Evolutionary conservation across 2,113 vertebrate species (phyloP), one percentile per base, ranked within the genome.

Genomic region (Hippocampus zosterae): DNA sequence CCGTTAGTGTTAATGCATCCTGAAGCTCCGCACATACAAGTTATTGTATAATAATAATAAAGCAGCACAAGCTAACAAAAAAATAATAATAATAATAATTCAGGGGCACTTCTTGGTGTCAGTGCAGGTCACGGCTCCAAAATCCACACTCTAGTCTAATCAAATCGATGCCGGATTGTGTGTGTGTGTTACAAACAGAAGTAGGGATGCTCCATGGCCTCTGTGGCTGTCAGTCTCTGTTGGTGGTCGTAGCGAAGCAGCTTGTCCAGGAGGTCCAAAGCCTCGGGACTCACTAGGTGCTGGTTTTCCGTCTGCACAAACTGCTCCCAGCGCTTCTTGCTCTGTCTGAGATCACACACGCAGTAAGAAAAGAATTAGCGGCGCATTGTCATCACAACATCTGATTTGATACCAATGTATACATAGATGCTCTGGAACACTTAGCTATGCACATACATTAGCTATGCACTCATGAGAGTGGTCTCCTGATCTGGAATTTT

Each of bases 221-320:
- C 97, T 55, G 95, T 95, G 81, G 97, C 96, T 0, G 96, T 99
- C 91, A 99, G 90, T 79, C 97, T 94, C 93, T 99, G 97, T 87
- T 99, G 96, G 93, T 99, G 97, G 92, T 98, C 97, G 0, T 99
- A 99, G 81, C 97, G 95, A 91, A 99, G 94, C 80, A 99, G 95
- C 89, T 99, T 98, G 88, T 99, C 97, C 91, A 99, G 91, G 79
- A 99, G 92, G 82, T 98, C 97, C 79, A 99, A 87, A 80, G 96
- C 96, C 88, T 98, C 97, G 0, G 96, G 94, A 68, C 96, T 98
- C 84, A 99, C 95, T 76, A 99, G 80, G 84, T 99, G 97, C 86
- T 96, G 95, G 91, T 98, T 98, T 90, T 99, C 97, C 3, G 95
- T 96, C 86, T 98, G 96, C 81, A 99, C 96, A 87, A 99, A 99